These are phyloP conservation scores for Nannoperca australis DNA, from an alignment of 2,797 vertebrate species.

Conservation along the genomic window DNA sequence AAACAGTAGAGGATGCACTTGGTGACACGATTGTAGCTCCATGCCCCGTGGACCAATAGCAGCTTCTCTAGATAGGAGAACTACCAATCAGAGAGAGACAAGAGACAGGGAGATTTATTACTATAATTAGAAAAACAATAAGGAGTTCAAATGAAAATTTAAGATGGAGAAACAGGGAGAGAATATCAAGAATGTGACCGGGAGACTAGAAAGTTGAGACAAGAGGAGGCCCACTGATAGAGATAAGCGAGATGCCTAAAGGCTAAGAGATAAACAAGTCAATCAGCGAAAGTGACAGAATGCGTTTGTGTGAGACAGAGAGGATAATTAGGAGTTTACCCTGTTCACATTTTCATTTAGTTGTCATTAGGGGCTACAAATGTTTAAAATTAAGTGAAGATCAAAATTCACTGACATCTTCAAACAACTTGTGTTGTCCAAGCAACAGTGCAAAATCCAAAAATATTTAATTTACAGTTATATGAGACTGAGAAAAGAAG, in stretches of 20 bases:
- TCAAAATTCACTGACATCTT: not conserved
- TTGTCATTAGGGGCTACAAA: not conserved
- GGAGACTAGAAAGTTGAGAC: constrained; percentile 15
- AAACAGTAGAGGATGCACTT: constrained; percentile 99
- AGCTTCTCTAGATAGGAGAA: constrained; percentile 97
- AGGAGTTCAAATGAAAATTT: not conserved
- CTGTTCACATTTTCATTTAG: not conserved
- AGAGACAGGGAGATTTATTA: not conserved
- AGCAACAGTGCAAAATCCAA: not conserved
- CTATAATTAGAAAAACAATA: not conserved
- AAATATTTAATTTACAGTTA: not conserved
- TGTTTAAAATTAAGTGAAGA: not conserved
- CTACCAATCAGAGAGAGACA: constrained; percentile 71
- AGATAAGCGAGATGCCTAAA: constrained; percentile 45
- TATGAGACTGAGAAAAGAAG: not conserved
- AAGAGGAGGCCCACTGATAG: constrained; percentile 30
- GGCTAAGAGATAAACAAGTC: constrained; percentile 47
- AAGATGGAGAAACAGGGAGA: not conserved
- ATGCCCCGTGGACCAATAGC: constrained; percentile 95
- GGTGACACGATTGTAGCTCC: constrained; percentile 98
- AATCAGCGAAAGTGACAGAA: constrained; percentile 39
- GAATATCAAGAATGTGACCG: constrained; percentile 25
- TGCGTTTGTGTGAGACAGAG: constrained; percentile 17
- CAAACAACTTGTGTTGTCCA: not conserved
- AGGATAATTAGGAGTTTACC: constrained; percentile 12